Evolutionary conservation across 2,113 vertebrate genomes (phyloP).

Genomic region (Hystrix brachyura): DNA sequence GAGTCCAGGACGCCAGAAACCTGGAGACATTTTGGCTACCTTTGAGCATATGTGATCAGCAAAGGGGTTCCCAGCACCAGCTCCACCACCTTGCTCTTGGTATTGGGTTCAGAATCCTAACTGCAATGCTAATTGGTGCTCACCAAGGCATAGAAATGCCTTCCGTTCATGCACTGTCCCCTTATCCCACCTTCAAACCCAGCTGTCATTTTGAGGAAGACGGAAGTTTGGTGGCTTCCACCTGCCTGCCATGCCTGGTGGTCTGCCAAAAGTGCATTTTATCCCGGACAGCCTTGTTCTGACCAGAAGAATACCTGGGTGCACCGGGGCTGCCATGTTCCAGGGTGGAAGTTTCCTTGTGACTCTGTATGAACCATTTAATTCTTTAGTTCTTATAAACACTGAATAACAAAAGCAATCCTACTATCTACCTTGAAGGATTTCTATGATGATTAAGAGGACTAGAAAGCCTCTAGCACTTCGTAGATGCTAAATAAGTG

Average conservation of each 20-base stretch:
- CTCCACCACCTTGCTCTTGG: not conserved
- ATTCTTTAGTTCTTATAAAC: not conserved
- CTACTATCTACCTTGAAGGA: not conserved
- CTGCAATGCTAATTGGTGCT: rapidly evolving
- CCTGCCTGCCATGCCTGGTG: no score
- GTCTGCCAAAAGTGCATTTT: not conserved
- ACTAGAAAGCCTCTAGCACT: not conserved
- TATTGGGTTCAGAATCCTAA: not conserved
- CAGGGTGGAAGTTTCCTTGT: not conserved
- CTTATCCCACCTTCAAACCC: not conserved
- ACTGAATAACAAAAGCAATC: not conserved
- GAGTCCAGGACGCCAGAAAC: not conserved
- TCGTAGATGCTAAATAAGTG: conserved; percentile 43
- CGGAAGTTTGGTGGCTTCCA: not conserved
- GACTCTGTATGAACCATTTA: not conserved
- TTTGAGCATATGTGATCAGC: not conserved
- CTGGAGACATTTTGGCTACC: rapidly evolving
- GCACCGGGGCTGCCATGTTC: not conserved
- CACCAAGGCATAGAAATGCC: not conserved
- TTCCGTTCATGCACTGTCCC: rapidly evolving
- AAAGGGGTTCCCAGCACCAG: not conserved
- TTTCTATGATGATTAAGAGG: not conserved
- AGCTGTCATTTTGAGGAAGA: not conserved
- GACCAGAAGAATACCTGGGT: not conserved
- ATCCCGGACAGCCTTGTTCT: not conserved